A percentile compares a stretch with the other conserved stretches of the same genome.
Evolutionary conservation across 2,113 vertebrate species (phyloP).

Genomic region (Scalopus aquaticus): DNA sequence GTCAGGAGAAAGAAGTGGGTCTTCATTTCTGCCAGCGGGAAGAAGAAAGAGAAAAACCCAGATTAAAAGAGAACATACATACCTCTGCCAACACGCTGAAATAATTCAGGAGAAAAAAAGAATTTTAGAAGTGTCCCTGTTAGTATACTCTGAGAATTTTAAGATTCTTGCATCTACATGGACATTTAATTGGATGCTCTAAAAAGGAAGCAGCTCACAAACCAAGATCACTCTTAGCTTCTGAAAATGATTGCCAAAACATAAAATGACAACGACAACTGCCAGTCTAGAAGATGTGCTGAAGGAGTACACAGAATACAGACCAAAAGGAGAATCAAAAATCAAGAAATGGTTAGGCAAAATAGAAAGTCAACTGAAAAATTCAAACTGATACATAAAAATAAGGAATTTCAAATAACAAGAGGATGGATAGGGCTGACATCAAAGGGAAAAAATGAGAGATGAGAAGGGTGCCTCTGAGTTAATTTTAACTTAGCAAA

Average conservation of each 20-base stretch:
- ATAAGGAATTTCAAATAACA: neutral
- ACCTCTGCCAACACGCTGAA: neutral
- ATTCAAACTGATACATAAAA: neutral
- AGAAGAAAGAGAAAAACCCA: neutral
- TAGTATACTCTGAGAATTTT: neutral
- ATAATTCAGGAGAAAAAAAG: neutral
- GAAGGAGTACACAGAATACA: neutral
- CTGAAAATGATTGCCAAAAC: neutral
- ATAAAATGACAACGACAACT: neutral
- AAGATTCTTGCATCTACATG: neutral
- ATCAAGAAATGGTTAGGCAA: neutral
- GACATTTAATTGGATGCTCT: neutral
- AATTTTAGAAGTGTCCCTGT: neutral
- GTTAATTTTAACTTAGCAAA: neutral
- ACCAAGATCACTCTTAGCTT: neutral
- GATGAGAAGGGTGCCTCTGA: neutral
- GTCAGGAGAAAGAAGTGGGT: neutral
- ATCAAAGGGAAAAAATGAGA: neutral
- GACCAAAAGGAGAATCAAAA: neutral
- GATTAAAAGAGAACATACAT: conserved; percentile 15
- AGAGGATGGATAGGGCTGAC: neutral
- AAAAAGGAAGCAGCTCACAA: neutral
- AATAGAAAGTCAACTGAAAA: neutral
- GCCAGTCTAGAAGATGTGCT: neutral
- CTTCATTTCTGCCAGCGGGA: neutral